Evolutionary conservation across 2,888 invertebrate species (phyloP).

Genomic region (Ormyrus labotus): DNA sequence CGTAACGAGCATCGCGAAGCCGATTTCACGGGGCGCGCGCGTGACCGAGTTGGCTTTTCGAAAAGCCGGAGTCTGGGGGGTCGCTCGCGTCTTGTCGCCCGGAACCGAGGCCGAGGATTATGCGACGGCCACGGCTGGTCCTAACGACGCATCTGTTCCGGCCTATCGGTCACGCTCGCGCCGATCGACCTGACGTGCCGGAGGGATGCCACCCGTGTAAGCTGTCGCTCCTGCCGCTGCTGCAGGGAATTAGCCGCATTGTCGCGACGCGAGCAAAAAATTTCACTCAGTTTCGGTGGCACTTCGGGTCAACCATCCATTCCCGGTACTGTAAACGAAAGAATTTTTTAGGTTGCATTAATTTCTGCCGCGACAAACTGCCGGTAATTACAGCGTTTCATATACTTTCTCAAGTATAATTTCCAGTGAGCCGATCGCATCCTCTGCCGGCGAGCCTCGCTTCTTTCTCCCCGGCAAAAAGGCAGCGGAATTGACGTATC

Average conservation of each 20-base stretch:
- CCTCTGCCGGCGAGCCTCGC: too few relatives aligned
- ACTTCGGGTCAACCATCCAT: too few relatives aligned
- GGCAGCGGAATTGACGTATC: constrained; percentile 34
- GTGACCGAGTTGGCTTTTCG: constrained; percentile 52
- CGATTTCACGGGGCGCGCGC: constrained; percentile 50
- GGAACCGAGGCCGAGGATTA: constrained; percentile 12
- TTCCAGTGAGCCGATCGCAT: too few relatives aligned
- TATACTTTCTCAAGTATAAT: too few relatives aligned
- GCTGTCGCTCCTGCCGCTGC: neutral
- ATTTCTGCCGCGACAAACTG: too few relatives aligned
- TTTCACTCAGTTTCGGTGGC: too few relatives aligned
- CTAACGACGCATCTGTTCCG: constrained; percentile 56
- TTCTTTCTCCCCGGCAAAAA: too few relatives aligned
- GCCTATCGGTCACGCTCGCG: constrained; percentile 54
- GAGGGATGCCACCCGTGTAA: neutral
- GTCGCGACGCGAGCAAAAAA: neutral
- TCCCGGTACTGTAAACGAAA: too few relatives aligned
- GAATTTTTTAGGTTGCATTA: too few relatives aligned
- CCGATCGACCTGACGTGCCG: constrained; percentile 39
- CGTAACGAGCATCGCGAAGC: too few relatives aligned
- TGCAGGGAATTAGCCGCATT: constrained; percentile 2
- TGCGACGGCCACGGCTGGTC: constrained; percentile 14
- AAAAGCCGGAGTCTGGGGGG: constrained; percentile 28
- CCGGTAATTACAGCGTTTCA: too few relatives aligned
- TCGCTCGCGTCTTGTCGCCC: constrained; percentile 1